These are phyloP conservation scores for Apaloderma vittatum DNA, from an alignment of 2,113 vertebrate genomes.

Conservation along the genomic window DNA sequence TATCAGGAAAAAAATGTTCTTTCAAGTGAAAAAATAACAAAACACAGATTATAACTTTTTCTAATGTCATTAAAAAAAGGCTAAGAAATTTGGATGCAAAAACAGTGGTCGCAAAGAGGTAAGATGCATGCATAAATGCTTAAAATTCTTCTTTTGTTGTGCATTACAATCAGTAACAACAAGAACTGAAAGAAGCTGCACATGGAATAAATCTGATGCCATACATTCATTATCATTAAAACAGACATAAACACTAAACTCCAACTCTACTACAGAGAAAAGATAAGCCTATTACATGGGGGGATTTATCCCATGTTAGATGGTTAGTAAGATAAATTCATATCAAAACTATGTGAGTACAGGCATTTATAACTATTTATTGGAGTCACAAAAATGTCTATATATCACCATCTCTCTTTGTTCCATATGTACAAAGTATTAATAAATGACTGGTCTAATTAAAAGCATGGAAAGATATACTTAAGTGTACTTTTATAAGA, in stretches of 20 bases:
- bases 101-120: neutral
- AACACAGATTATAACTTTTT: neutral
- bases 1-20: neutral
- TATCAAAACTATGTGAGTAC: neutral
- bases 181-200: neutral
- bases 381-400: neutral
- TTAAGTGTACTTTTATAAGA: neutral
- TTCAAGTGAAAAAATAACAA: neutral
- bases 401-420: neutral
- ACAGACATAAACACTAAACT: neutral
- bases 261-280: neutral
- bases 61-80: neutral
- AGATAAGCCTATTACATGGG: neutral
- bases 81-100: neutral
- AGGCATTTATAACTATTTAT: neutral
- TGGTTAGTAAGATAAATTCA: neutral
- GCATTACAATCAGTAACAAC: neutral
- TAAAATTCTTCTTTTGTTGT: neutral
- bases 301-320: neutral
- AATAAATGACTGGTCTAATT: neutral
- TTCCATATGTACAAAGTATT: neutral
- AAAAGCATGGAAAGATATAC: neutral
- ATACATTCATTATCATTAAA: neutral
- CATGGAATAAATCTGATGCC: neutral
- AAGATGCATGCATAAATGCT: neutral